These are phyloP conservation scores for Pyrrhia umbra DNA, from an alignment of 2,888 invertebrate species.

Conservation along the genomic window DNA sequence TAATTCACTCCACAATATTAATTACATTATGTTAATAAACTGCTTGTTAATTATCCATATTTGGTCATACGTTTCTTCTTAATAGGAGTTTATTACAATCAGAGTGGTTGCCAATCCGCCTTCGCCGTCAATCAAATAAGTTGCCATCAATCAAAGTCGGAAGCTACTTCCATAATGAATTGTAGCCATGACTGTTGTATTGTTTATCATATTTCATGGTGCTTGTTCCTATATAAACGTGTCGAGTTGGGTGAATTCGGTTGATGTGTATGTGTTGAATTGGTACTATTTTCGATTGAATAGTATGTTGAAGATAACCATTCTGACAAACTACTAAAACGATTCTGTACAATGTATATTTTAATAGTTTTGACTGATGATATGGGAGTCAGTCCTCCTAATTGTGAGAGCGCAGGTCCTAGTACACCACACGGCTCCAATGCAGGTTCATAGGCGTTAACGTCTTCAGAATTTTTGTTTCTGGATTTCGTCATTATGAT, in stretches of 20 bases:
- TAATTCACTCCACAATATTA: neutral
- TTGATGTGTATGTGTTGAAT: neutral
- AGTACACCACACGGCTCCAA: no score
- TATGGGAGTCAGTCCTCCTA: no score
- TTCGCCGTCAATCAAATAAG: conserved; percentile 11
- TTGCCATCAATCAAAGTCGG: conserved; percentile 24
- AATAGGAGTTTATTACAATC: conserved; percentile 5
- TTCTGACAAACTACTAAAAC: neutral
- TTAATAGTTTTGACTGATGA: neutral
- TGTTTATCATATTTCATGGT: neutral
- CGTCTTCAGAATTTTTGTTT: no score
- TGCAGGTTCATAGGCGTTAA: no score
- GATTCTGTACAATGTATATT: neutral
- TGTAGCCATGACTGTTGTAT: neutral
- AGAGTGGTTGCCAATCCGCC: conserved; percentile 9
- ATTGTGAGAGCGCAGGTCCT: no score
- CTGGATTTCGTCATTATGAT: no score
- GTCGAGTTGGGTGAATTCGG: neutral
- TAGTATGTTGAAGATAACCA: neutral
- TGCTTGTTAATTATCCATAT: conserved; percentile 1
- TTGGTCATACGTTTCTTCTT: neutral
- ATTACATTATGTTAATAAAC: conserved; percentile 8
- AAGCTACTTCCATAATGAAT: conserved; percentile 31
- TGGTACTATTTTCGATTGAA: neutral
- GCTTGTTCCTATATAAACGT: neutral